Base-by-base conservation (phyloP, 2,888 invertebrate genomes). In the Caenorhabditis angaria region DNA sequence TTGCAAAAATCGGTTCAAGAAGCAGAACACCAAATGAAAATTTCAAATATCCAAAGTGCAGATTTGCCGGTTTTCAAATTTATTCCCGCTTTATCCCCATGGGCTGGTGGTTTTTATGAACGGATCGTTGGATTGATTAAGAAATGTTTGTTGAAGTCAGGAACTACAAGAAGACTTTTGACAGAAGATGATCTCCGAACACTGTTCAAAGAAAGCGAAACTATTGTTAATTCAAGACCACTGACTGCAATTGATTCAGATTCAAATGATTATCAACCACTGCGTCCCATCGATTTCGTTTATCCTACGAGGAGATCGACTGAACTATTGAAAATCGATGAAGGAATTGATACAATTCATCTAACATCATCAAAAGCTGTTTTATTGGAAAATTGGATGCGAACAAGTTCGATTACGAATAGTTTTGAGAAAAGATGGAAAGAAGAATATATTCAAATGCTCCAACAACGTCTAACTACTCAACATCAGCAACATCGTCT, bases 91-190 rank as follows among this genome's bases (percentile, higher is more conserved):
- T 35, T 32, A 5, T 35, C 41, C 6, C 77, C 88, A 1, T 89
- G 89, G 89, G 88, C 88, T 88, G 88, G 89, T 57, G 89, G 89
- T 51, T 88, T 86, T 76, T 89, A 88, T 83, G 89, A 89, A 77
- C 76, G 88, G 22, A 71, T 89, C 4, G 81, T 89, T 14, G 82
- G 87, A n/a, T 8, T 76, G 0, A 24, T 69, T 22, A 69, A 69
- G 50, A 28, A 32, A 12, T 50, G 14, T 10, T 24, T 69, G 0
- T 4, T 29, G 2, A 24, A 25, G 41, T 24, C 64, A 24, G 69
- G 69, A 27, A 35, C 56, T 4, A 60, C 59, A 24, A 20, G 54
- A 48, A 5, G 2, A 22, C 28, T 69, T 0, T 14, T 68, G 1
- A 10, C 5, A 5, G 4, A 41, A 4, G 63, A 69, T 20, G 63